These are phyloP conservation scores for Poecile atricapillus DNA, from an alignment of 2,113 vertebrate genomes.

Conservation along the genomic window DNA sequence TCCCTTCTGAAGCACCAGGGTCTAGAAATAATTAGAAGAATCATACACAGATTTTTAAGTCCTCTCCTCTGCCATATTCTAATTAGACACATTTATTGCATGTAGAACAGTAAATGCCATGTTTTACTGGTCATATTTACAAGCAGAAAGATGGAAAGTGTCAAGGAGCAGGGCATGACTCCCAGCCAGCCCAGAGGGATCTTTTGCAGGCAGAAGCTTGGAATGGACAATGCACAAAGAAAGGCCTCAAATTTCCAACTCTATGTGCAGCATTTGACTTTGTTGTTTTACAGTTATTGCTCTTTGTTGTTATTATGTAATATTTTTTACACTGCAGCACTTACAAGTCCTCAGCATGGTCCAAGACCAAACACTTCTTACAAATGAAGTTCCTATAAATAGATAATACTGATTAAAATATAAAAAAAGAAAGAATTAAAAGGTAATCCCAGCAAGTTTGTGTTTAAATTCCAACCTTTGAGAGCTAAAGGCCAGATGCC, in stretches of 20 bases:
- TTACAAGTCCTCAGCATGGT: neutral
- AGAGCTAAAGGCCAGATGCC: neutral
- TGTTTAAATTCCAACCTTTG: neutral
- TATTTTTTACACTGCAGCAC: neutral
- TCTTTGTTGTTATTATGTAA: neutral
- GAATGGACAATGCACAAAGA: neutral
- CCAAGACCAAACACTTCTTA: neutral
- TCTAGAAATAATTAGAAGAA: neutral
- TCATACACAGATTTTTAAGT: neutral
- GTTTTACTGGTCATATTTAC: neutral
- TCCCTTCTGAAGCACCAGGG: neutral
- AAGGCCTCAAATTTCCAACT: neutral
- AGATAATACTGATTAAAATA: neutral
- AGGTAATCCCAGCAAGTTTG: neutral
- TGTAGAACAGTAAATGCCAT: neutral
- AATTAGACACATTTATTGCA: slow-evolving; percentile 25
- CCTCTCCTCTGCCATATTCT: neutral
- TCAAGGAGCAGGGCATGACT: neutral
- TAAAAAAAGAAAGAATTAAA: neutral
- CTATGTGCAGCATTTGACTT: neutral
- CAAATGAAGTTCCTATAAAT: neutral
- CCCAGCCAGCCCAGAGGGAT: neutral
- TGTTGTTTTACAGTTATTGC: neutral
- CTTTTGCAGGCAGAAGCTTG: neutral
- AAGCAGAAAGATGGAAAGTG: neutral